Percentiles rank a stretch among this genome's conserved stretches.
These are phyloP conservation scores for Onychorhynchus coronatus DNA, from an alignment of 2,113 vertebrate genomes.

Conservation along the genomic window DNA sequence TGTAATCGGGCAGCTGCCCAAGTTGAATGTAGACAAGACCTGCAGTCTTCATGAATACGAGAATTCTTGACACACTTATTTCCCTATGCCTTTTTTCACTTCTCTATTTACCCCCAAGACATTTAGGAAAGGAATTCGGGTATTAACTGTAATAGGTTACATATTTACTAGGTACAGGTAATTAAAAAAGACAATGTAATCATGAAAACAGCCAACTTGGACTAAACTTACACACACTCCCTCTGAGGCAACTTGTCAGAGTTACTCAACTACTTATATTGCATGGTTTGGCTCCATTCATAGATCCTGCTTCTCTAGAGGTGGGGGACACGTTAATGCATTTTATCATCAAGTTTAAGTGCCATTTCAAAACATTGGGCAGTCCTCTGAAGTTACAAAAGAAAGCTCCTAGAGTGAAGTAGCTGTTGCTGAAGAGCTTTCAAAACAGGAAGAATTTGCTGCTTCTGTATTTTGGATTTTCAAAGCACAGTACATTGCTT, in stretches of 20 bases:
- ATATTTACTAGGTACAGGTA: not conserved
- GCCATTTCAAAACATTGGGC: not conserved
- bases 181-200: not conserved
- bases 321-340: not conserved
- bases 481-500: not conserved
- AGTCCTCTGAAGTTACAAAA: not conserved
- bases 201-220: not conserved
- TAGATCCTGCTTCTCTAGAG: not conserved
- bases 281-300: not conserved
- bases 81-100: not conserved
- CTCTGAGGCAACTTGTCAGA: not conserved
- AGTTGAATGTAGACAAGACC: not conserved
- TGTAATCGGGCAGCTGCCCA: not conserved
- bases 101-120: not conserved
- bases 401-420: not conserved
- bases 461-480: not conserved
- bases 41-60: not conserved
- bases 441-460: not conserved
- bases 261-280: not conserved
- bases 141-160: not conserved
- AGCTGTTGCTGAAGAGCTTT: not conserved
- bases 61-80: not conserved
- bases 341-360: not conserved
- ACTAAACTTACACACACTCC: not conserved
- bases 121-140: not conserved